A percentile compares a stretch with the other conserved stretches of the same genome.
Evolutionary conservation across 2,888 invertebrate species (phyloP).

Genomic region (Sisyra terminalis): DNA sequence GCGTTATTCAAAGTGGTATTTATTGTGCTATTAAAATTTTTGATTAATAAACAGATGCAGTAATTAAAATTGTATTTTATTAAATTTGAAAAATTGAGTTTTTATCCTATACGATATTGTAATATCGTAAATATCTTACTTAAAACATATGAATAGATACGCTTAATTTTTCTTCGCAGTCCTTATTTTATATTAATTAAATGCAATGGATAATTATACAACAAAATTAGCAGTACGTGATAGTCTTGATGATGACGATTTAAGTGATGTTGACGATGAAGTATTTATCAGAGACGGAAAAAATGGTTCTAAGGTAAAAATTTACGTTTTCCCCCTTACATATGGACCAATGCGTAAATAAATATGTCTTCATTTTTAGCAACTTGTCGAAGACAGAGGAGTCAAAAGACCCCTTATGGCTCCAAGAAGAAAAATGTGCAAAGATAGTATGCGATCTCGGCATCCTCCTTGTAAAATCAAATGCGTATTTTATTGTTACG

Average conservation of each 20-base stretch:
- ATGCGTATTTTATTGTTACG: constrained; percentile 49
- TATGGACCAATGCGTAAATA: background rate
- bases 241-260: constrained; percentile 52
- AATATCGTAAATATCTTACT: too few relatives aligned
- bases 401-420: constrained; percentile 59
- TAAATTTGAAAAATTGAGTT: too few relatives aligned
- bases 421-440: constrained; percentile 41
- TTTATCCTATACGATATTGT: too few relatives aligned
- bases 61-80: too few relatives aligned
- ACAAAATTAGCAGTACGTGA: constrained; percentile 35
- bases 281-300: constrained; percentile 59
- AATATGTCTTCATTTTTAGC: constrained; percentile 14
- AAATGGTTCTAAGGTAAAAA: constrained; percentile 36
- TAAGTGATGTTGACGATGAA: constrained; percentile 62
- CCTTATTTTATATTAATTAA: background rate
- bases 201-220: constrained; percentile 1
- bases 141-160: too few relatives aligned
- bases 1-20: too few relatives aligned
- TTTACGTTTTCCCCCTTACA: background rate
- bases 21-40: too few relatives aligned
- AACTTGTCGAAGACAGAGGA: constrained; percentile 48
- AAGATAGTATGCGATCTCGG: constrained; percentile 29
- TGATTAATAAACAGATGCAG: background rate
- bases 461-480: constrained; percentile 36
- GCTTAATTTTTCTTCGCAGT: too few relatives aligned